Base-by-base conservation (phyloP, 1,140 invertebrate species). In the Drosophila miranda region DNA sequence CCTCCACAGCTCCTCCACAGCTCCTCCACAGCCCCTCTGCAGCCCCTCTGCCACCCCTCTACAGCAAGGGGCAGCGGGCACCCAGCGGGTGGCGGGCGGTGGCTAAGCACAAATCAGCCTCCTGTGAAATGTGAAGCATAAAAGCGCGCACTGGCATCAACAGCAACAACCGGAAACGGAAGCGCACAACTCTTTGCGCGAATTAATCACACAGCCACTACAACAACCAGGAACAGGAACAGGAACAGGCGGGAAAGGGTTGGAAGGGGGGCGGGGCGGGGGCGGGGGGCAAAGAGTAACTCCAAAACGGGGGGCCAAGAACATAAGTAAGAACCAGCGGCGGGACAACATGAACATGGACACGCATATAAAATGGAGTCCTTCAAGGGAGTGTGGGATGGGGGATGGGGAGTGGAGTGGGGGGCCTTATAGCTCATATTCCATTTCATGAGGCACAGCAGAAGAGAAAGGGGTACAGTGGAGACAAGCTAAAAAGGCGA, bases 121-220 rank as follows among this genome's bases (percentile, higher is more conserved):
- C 76, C 77, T 84, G 81, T 86, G 78, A 84, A 84, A 87, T 87
- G 82, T 84, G 77, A 84, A 84, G 55, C 76, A 84, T 83, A 84
- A 84, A 86, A 84, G 80, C 64, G 34, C 34, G 55, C 71, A 52
- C 41, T 43, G 55, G 60, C 53, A 46, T 19, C 69, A 52, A 43
- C 56, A 70, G 48, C 81, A 74, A 62, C 73, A 59, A 82, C 82
- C 82, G 82, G 82, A 86, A 86, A 64, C 82, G 82, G 82, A 86
- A 86, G 82, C 82, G 67, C 78, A 86, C 82, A 86, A 86, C 82
- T 84, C 81, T 86, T 86, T 86, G 82, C 82, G 82, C 82, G 82
- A 86, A 86, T 86, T 86, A 86, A 86, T 86, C 82, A 86, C 82
- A 86, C 73, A 81, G 79, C 81, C 62, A 80, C 61, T 69, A 72